phyloP scores from a whole-genome alignment of 1,140 invertebrate species.

The Orchesella cincta region DNA sequence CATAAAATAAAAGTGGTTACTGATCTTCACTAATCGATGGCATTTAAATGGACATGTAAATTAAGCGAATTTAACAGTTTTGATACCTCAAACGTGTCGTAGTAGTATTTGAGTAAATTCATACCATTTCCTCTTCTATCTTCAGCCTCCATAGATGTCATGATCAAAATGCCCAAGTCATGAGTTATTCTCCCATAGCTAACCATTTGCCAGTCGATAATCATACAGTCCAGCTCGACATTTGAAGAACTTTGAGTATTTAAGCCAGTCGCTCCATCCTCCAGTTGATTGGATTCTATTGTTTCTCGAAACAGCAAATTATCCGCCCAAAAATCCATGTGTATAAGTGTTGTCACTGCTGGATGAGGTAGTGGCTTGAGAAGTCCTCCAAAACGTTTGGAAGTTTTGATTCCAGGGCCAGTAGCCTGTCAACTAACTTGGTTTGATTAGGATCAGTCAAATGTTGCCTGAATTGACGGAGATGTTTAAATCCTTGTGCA shows the following conservation, averaged over 20 bases:
- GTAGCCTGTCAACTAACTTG: neutral
- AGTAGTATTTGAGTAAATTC: slow-evolving; percentile 70
- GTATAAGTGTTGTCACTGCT: slow-evolving; percentile 59
- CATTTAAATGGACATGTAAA: too few relatives aligned
- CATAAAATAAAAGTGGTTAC: neutral
- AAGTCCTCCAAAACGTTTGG: neutral
- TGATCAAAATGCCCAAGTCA: slow-evolving; percentile 71
- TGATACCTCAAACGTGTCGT: slow-evolving; percentile 59
- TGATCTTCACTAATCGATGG: too few relatives aligned
- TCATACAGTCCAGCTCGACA: slow-evolving; percentile 60
- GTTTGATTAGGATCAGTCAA: neutral
- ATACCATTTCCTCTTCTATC: slow-evolving; percentile 65
- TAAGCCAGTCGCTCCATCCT: neutral
- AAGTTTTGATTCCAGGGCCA: neutral
- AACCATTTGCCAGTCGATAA: slow-evolving; percentile 82
- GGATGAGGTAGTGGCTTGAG: neutral
- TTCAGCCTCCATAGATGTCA: slow-evolving; percentile 72
- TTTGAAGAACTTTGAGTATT: neutral
- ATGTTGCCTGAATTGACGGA: neutral
- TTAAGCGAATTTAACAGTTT: neutral
- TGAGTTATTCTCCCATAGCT: slow-evolving; percentile 74
- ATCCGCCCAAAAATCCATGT: slow-evolving; percentile 81
- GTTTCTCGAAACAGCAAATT: slow-evolving; percentile 69
- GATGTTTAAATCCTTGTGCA: neutral
- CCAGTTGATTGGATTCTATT: slow-evolving; percentile 53